These are phyloP conservation scores for Molossus alvarezi DNA, from an alignment of 2,797 vertebrate genomes.

Conservation along the genomic window DNA sequence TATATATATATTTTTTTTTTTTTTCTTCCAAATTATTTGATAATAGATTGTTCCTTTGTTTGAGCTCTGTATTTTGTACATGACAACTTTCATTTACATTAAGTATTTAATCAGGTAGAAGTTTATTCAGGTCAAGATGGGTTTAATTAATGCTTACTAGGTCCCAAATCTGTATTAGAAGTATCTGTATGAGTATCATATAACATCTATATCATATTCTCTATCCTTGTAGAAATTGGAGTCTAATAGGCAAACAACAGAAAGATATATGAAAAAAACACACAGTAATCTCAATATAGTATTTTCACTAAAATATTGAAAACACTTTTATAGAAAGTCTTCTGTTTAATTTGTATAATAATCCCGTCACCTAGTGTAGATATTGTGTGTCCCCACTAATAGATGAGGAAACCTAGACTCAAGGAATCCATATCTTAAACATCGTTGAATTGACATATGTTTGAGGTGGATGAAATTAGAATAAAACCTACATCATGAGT, in stretches of 20 bases:
- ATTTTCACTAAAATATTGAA: not conserved
- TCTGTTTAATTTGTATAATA: not conserved
- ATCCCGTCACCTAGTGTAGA: not conserved
- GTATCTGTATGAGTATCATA: not conserved
- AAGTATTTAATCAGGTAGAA: not conserved
- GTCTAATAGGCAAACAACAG: not conserved
- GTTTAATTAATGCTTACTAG: not conserved
- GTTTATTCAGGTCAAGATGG: not conserved
- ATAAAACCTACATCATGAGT: not conserved
- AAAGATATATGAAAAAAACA: not conserved
- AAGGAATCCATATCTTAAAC: not conserved
- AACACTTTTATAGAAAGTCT: not conserved
- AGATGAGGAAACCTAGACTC: not conserved
- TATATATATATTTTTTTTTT: not conserved
- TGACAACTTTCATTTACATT: not conserved
- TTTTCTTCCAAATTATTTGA: not conserved
- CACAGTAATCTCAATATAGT: not conserved
- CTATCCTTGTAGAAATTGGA: not conserved
- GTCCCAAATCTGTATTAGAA: not conserved
- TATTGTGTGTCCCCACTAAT: not conserved
- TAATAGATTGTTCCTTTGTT: not conserved
- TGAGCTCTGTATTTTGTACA: not conserved
- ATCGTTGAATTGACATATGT: not conserved
- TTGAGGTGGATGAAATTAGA: not conserved
- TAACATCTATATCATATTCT: not conserved